phyloP scores from a whole-genome alignment of 2,113 vertebrate species.

The Ancistrus triradiatus region DNA sequence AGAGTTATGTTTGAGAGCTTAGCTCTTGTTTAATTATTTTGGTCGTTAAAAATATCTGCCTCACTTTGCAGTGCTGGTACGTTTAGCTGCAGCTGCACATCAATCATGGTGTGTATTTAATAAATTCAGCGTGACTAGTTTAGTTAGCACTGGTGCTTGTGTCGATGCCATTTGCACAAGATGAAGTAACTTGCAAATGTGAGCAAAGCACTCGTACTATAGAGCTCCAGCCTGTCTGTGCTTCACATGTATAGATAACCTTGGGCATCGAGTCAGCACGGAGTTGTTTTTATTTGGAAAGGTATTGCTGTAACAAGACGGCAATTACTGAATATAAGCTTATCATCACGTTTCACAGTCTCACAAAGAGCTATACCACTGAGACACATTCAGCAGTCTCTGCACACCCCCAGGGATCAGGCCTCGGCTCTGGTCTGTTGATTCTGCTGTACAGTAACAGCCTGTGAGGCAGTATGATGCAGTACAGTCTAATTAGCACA shows the following conservation, averaged over 20 bases:
- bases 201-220: background rate
- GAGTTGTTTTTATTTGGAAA: background rate
- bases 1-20: no score
- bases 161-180: conserved; percentile 21
- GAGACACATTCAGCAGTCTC: background rate
- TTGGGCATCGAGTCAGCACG: background rate
- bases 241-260: conserved; percentile 1
- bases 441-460: conserved; percentile 19
- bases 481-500: conserved; percentile 47
- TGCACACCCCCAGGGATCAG: background rate
- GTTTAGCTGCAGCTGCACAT: no score
- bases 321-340: background rate
- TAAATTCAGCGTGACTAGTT: background rate
- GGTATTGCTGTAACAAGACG: background rate
- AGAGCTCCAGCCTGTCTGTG: background rate
- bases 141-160: background rate
- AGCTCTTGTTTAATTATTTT: no score
- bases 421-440: no score
- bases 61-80: no score
- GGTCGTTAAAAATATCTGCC: no score
- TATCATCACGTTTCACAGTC: no score
- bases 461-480: conserved; percentile 47
- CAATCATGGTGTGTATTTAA: no score
- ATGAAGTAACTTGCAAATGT: conserved; percentile 28
- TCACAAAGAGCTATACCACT: background rate